These are phyloP conservation scores for Nansenia antarctica DNA, from an alignment of 2,113 vertebrate genomes.

Conservation along the genomic window DNA sequence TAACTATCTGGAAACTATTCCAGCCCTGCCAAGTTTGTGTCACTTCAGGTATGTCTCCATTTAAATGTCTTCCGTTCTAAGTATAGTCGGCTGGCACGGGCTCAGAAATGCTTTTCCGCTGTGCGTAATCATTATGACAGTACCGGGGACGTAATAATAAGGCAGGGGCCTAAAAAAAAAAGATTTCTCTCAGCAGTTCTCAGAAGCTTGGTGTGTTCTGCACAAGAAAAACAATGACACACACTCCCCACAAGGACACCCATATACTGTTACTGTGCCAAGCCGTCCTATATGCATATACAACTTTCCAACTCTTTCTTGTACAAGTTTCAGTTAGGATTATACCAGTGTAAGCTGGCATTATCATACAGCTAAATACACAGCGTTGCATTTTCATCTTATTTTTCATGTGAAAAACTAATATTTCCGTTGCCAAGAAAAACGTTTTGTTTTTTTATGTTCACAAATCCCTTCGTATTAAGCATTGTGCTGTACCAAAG, in stretches of 20 bases:
- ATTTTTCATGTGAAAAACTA: background rate
- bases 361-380: background rate
- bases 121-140: slow-evolving; percentile 59
- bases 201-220: slow-evolving; percentile 26
- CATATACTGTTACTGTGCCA: slow-evolving; percentile 19
- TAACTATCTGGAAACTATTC: slow-evolving; percentile 75
- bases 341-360: background rate
- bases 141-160: slow-evolving; percentile 41
- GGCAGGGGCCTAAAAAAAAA: slow-evolving; percentile 34
- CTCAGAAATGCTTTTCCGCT: slow-evolving; percentile 45
- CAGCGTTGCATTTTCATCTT: background rate
- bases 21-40: slow-evolving; percentile 68
- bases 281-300: background rate
- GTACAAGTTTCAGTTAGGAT: background rate
- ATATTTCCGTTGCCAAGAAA: background rate
- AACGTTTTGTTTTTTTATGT: background rate
- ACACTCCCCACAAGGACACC: slow-evolving; percentile 30
- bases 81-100: slow-evolving; percentile 57
- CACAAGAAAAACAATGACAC: slow-evolving; percentile 19
- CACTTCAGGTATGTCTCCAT: slow-evolving; percentile 73
- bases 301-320: background rate
- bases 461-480: background rate
- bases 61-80: slow-evolving; percentile 64
- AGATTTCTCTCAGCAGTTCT: slow-evolving; percentile 35
- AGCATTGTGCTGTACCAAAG: slow-evolving; percentile 5